A percentile compares a stretch with the other conserved stretches of the same genome.
Evolutionary conservation across 2,888 invertebrate species (phyloP).

Genomic region (Meiosimyza decipiens): DNA sequence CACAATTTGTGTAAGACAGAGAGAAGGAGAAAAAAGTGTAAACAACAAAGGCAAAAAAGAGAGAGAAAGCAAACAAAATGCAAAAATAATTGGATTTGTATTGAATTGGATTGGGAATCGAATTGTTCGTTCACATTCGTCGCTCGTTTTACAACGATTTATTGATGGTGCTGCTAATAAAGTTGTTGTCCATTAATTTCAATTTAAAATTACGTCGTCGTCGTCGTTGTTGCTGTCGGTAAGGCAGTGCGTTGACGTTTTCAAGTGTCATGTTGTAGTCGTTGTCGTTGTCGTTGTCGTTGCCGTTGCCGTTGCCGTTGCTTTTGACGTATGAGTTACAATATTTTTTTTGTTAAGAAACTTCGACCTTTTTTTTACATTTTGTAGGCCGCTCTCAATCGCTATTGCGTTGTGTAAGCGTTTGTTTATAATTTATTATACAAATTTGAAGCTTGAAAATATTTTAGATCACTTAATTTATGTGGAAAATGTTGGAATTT

Average conservation of each 20-base stretch:
- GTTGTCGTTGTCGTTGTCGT: too few species aligned
- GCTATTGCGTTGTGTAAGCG: too few species aligned
- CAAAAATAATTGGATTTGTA: slow-evolving; percentile 4
- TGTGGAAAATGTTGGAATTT: too few species aligned
- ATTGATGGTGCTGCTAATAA: slow-evolving; percentile 26
- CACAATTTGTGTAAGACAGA: neutral
- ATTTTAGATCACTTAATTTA: too few species aligned
- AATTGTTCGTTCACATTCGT: neutral
- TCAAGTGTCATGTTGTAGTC: slow-evolving; percentile 2
- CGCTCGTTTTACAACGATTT: slow-evolving; percentile 11
- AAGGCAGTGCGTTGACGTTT: slow-evolving; percentile 17
- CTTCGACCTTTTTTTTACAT: too few species aligned
- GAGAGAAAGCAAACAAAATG: neutral
- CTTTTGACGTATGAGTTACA: too few species aligned
- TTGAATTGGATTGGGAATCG: neutral
- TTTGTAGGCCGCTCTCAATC: too few species aligned
- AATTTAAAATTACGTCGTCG: slow-evolving; percentile 5
- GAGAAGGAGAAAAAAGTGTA: neutral
- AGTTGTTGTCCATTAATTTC: slow-evolving; percentile 31
- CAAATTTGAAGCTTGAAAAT: too few species aligned
- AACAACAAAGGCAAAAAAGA: neutral
- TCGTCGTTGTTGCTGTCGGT: neutral
- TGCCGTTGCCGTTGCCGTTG: neutral
- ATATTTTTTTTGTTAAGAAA: too few species aligned
- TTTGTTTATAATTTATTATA: too few species aligned